These are phyloP conservation scores for Andinoacara biseriatus DNA, from an alignment of 2,113 vertebrate species.

Conservation along the genomic window DNA sequence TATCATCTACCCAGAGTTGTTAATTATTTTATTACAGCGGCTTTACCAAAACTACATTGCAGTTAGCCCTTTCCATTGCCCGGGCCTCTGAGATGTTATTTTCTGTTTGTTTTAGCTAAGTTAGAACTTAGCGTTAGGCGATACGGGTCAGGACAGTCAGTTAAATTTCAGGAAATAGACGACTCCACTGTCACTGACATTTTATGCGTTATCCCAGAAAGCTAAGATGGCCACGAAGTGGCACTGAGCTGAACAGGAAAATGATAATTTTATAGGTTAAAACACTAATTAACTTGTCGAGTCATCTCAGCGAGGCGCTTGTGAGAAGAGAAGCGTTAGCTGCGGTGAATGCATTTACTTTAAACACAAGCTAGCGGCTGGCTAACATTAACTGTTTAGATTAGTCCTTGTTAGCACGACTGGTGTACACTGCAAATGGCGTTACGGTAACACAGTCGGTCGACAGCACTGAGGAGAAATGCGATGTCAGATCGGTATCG, in stretches of 20 bases:
- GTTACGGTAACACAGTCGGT: slow-evolving; percentile 10
- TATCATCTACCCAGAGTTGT: not conserved
- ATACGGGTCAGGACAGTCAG: slow-evolving; percentile 48
- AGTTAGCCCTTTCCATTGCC: not conserved
- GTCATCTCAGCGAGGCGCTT: slow-evolving; percentile 26
- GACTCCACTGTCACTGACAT: slow-evolving; percentile 58
- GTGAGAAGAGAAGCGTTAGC: slow-evolving; percentile 43
- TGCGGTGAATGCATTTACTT: slow-evolving; percentile 19
- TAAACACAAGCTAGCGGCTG: slow-evolving; percentile 54
- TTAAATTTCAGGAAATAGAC: slow-evolving; percentile 77
- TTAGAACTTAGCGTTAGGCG: slow-evolving; percentile 50
- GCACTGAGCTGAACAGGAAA: not conserved
- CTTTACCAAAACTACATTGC: not conserved
- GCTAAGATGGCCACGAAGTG: not conserved
- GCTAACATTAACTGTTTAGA: slow-evolving; percentile 43
- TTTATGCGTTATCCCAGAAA: slow-evolving; percentile 21
- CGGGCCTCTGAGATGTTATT: not conserved
- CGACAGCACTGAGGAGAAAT: not conserved
- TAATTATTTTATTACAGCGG: not conserved
- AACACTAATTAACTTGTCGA: slow-evolving; percentile 28
- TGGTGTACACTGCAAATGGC: slow-evolving; percentile 36
- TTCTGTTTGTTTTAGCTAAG: slow-evolving; percentile 47
- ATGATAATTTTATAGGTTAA: not conserved
- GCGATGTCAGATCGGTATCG: not conserved
- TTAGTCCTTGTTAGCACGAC: slow-evolving; percentile 49